phyloP scores from a whole-genome alignment of 2,113 vertebrate species.

The Acrocephalus arundinaceus region DNA sequence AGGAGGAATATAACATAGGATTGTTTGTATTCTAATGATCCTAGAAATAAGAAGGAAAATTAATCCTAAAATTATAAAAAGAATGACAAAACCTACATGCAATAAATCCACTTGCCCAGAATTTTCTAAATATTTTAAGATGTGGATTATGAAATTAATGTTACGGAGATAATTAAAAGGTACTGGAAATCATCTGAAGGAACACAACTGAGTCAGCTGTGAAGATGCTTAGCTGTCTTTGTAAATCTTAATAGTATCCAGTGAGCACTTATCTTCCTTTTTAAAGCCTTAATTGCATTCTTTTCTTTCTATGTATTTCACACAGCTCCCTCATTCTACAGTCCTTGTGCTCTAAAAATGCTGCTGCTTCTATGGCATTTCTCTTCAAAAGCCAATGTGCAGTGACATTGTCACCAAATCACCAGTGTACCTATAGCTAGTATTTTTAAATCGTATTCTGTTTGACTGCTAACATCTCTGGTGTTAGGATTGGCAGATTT shows the following conservation, averaged over 20 bases:
- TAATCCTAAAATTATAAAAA: not conserved
- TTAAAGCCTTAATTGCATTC: not conserved
- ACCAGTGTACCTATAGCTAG: not conserved
- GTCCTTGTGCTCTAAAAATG: not conserved
- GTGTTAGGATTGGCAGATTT: not conserved
- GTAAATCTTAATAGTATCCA: not conserved
- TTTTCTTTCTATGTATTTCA: not conserved
- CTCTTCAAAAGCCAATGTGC: not conserved
- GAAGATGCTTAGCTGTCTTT: not conserved
- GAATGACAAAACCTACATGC: not conserved
- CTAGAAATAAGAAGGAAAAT: not conserved
- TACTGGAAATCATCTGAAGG: not conserved
- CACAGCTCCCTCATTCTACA: not conserved
- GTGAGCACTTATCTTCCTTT: not conserved
- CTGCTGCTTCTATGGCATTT: not conserved
- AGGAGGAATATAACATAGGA: not conserved
- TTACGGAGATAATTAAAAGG: not conserved
- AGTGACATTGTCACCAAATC: not conserved
- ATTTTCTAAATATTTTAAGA: not conserved
- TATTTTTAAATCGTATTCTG: rapidly evolving
- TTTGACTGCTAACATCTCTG: not conserved
- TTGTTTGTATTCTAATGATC: not conserved
- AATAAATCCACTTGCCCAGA: not conserved
- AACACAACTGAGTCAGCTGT: not conserved
- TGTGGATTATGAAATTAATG: not conserved